Evolutionary conservation across 2,113 vertebrate genomes (phyloP).

Genomic region (Cyprinus carpio): DNA sequence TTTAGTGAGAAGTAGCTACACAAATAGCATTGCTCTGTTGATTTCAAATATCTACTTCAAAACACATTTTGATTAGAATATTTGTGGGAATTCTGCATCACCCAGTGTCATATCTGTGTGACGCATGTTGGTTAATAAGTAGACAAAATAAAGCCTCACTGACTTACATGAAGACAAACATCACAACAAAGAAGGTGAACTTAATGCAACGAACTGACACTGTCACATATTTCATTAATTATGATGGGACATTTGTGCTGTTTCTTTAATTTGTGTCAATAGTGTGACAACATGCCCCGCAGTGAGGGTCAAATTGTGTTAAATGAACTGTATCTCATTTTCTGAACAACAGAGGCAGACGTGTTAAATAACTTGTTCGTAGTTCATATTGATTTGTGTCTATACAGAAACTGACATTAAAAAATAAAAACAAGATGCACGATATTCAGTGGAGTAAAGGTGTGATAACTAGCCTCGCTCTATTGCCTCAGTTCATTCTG

Average conservation of each 20-base stretch:
- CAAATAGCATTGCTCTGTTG: background rate
- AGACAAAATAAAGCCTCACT: background rate
- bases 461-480: background rate
- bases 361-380: background rate
- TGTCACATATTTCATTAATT: background rate
- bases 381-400: background rate
- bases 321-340: background rate
- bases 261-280: background rate
- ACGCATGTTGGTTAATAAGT: background rate
- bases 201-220: no score
- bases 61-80: background rate
- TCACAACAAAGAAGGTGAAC: background rate
- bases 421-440: background rate
- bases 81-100: background rate
- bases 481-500: background rate
- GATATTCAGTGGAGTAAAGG: background rate
- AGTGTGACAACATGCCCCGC: slow-evolving; percentile 3
- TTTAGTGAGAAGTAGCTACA: no score
- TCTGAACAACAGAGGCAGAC: background rate
- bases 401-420: background rate
- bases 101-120: background rate
- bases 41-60: background rate
- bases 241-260: background rate
- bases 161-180: background rate
- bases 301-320: background rate